Percentiles rank a stretch among this genome's conserved stretches.
Evolutionary conservation across 2,113 vertebrate species (phyloP).

Genomic region (Psilopogon haemacephalus): DNA sequence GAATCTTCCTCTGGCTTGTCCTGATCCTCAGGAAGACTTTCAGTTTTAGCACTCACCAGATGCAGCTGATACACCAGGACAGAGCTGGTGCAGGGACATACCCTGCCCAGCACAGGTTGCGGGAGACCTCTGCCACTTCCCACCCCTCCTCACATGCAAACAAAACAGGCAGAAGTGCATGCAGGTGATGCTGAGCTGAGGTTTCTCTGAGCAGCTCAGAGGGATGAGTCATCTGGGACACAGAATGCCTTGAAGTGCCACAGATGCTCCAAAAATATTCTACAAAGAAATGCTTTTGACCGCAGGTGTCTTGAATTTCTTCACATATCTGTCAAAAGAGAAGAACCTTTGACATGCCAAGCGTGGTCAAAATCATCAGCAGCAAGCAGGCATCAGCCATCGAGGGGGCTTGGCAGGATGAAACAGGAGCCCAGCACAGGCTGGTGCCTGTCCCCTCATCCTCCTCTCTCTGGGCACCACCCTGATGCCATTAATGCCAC

Average conservation of each 20-base stretch:
- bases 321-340: background rate
- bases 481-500: rapidly evolving
- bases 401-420: background rate
- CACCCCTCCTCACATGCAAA: too few relatives aligned
- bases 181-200: rapidly evolving
- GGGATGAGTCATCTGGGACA: background rate
- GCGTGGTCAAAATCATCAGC: background rate
- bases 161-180: rapidly evolving
- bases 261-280: background rate
- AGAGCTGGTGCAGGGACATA: background rate
- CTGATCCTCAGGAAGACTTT: background rate
- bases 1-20: background rate
- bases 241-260: background rate
- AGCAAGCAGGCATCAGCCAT: background rate
- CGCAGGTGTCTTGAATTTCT: background rate
- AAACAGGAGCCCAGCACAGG: rapidly evolving
- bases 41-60: background rate
- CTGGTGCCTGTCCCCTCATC: background rate
- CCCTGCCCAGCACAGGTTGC: rapidly evolving
- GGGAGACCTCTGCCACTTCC: background rate
- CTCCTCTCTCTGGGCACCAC: rapidly evolving
- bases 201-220: background rate
- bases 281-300: background rate
- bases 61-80: background rate
- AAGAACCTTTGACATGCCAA: background rate